These are phyloP conservation scores for Eudorcas thomsonii DNA, from an alignment of 2,113 vertebrate species.

Conservation along the genomic window DNA sequence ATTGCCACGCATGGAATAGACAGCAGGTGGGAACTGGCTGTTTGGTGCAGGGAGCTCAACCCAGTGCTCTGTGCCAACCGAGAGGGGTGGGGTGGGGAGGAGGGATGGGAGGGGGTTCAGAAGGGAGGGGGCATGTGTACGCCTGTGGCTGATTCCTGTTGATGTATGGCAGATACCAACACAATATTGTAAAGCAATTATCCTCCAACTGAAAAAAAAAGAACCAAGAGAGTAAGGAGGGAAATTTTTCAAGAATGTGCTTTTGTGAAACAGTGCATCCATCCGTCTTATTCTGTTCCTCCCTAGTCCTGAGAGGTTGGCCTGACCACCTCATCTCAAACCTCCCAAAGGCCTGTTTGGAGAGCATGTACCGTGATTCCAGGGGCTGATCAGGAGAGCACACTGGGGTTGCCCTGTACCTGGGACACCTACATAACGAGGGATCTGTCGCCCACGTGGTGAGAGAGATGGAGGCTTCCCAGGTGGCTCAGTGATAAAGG, in stretches of 20 bases:
- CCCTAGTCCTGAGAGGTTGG: not conserved
- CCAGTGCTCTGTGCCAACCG: not conserved
- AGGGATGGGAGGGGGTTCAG: not conserved
- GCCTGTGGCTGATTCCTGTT: not conserved
- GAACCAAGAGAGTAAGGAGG: not conserved
- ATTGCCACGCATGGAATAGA: not conserved
- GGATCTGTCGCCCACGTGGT: fast-evolving
- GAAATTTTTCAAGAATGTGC: not conserved
- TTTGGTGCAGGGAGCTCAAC: not conserved
- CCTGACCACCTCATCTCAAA: not conserved
- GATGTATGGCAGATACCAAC: not conserved
- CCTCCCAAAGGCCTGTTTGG: not conserved
- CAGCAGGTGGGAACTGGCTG: not conserved
- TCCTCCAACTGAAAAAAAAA: not conserved
- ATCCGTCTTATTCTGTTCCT: too few relatives aligned
- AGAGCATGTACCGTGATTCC: not conserved
- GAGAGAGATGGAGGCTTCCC: not conserved
- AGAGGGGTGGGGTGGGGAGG: not conserved
- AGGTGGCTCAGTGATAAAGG: not conserved
- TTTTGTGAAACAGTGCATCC: not conserved
- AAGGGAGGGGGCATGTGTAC: not conserved
- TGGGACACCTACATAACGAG: not conserved
- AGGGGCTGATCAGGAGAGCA: fast-evolving
- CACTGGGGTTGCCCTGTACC: fast-evolving
- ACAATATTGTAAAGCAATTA: not conserved